These are phyloP conservation scores for Athrips mouffetella DNA, from an alignment of 2,888 invertebrate species.

Conservation along the genomic window DNA sequence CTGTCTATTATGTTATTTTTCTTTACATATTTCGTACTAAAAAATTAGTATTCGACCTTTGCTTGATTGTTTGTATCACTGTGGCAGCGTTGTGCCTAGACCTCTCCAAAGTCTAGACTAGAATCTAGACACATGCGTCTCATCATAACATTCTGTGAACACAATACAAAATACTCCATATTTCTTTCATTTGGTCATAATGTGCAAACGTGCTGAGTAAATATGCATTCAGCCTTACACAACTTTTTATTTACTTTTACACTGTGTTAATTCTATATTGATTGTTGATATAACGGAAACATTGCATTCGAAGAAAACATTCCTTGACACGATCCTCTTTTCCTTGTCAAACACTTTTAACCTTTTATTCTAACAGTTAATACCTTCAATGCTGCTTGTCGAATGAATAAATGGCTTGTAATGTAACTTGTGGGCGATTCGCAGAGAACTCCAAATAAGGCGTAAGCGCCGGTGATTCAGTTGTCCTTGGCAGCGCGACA, in stretches of 20 bases:
- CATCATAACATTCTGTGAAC: too few species aligned
- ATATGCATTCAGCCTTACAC: neutral
- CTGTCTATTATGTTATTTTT: neutral
- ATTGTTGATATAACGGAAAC: neutral
- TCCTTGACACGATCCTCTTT: neutral
- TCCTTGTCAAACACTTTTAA: slow-evolving; percentile 8
- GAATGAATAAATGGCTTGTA: slow-evolving; percentile 23
- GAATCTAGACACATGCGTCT: too few species aligned
- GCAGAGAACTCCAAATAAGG: slow-evolving; percentile 30
- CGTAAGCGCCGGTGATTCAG: slow-evolving; percentile 28
- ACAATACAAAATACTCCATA: too few species aligned
- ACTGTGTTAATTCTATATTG: neutral
- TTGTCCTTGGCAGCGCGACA: slow-evolving; percentile 20
- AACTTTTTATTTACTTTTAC: neutral
- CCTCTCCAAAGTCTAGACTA: too few species aligned
- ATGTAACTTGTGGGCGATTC: slow-evolving; percentile 25
- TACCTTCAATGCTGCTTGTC: slow-evolving; percentile 12
- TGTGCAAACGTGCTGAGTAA: too few species aligned
- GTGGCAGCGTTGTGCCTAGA: too few species aligned
- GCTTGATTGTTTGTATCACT: too few species aligned
- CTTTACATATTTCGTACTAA: too few species aligned
- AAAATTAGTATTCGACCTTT: too few species aligned
- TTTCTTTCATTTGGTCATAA: too few species aligned
- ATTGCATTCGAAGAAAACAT: neutral
- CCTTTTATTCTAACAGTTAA: neutral